Percentiles rank a stretch among this genome's conserved stretches.
These are phyloP conservation scores for Microctonus aethiopoides DNA, from an alignment of 2,888 invertebrate genomes.

Conservation along the genomic window DNA sequence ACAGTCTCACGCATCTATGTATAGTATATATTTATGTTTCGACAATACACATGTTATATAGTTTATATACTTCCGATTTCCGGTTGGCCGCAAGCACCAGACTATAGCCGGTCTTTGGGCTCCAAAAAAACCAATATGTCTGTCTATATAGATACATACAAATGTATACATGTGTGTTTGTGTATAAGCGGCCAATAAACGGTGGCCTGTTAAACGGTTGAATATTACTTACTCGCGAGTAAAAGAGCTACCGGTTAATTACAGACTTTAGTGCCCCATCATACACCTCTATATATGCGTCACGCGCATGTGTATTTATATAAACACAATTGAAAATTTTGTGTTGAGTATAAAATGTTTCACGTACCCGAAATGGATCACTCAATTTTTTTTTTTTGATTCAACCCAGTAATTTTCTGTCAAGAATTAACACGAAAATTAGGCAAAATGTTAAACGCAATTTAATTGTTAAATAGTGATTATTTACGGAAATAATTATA, in stretches of 20 bases:
- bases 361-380: too few relatives aligned
- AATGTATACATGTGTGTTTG: neutral
- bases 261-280: slow-evolving; percentile 58
- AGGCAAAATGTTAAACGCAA: too few relatives aligned
- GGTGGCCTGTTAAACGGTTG: slow-evolving; percentile 54
- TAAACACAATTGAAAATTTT: slow-evolving; percentile 1
- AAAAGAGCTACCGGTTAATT: slow-evolving; percentile 67
- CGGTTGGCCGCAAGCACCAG: slow-evolving; percentile 44
- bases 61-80: slow-evolving; percentile 56
- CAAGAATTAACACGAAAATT: too few relatives aligned
- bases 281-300: slow-evolving; percentile 37
- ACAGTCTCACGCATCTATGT: slow-evolving; percentile 18
- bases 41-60: slow-evolving; percentile 11
- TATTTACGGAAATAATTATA: too few relatives aligned
- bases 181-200: slow-evolving; percentile 61
- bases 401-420: too few relatives aligned
- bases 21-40: neutral
- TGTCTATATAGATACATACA: neutral
- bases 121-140: slow-evolving; percentile 64
- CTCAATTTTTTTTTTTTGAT: too few relatives aligned
- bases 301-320: neutral
- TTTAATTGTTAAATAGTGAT: too few relatives aligned
- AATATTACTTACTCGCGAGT: slow-evolving; percentile 53
- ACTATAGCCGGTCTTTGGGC: slow-evolving; percentile 47
- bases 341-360: too few relatives aligned